These are phyloP conservation scores for Dynastes tityus DNA, from an alignment of 2,888 invertebrate genomes.

Conservation along the genomic window DNA sequence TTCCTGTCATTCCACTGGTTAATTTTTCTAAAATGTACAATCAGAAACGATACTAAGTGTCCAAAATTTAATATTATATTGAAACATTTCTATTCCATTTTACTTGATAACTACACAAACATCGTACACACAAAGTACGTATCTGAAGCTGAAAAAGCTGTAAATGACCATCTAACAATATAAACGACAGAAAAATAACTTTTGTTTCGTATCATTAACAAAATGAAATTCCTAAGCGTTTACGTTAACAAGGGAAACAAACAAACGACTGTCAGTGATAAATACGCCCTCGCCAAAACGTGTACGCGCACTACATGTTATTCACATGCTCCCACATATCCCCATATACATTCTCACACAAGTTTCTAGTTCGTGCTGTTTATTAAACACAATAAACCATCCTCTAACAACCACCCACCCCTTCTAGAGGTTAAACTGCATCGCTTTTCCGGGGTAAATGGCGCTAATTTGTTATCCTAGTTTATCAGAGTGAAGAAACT, in stretches of 20 bases:
- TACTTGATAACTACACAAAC: too few relatives aligned
- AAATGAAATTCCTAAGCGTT: constrained; percentile 36
- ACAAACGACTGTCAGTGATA: constrained; percentile 36
- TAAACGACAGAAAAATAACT: neutral
- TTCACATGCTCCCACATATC: neutral
- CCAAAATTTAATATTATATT: too few relatives aligned
- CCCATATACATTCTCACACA: neutral
- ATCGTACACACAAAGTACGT: too few relatives aligned
- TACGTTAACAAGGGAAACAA: constrained; percentile 10
- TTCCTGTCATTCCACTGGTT: too few relatives aligned
- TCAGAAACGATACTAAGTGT: too few relatives aligned
- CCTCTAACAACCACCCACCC: neutral
- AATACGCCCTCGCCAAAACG: constrained; percentile 13
- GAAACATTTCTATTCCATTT: too few relatives aligned
- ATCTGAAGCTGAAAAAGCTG: too few relatives aligned
- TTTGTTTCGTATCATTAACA: constrained; percentile 5
- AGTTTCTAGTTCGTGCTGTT: constrained; percentile 18
- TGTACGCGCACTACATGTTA: neutral
- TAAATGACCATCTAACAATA: neutral
- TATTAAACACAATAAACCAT: constrained; percentile 13
- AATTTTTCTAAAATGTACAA: too few relatives aligned
- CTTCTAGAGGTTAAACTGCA: neutral
- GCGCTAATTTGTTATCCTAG: constrained; percentile 33
- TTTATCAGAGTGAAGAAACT: too few relatives aligned
- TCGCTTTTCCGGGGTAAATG: neutral